A percentile compares a stretch with the other conserved stretches of the same genome.
Conservation (phyloP, 2,888 invertebrate genomes). For the Myopa tessellatipennis region DNA sequence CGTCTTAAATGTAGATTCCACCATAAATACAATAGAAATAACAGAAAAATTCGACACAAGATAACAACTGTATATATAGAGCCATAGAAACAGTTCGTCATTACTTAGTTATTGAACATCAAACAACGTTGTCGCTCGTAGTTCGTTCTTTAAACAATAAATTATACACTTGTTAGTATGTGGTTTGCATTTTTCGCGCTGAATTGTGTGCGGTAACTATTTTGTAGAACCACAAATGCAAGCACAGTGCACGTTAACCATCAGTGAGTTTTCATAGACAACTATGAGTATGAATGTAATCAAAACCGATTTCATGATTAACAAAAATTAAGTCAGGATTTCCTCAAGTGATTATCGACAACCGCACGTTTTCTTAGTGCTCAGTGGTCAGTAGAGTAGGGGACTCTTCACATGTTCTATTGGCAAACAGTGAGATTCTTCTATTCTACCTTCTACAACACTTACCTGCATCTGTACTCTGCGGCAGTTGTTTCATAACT, state of each 20-base stretch:
- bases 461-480: slow-evolving; percentile 12
- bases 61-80: slow-evolving; percentile 44
- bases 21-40: background rate
- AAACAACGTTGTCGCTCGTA: slow-evolving; percentile 29
- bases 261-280: background rate
- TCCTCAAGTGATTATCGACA: background rate
- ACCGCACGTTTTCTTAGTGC: slow-evolving; percentile 38
- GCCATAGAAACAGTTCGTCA: slow-evolving; percentile 49
- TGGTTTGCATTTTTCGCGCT: background rate
- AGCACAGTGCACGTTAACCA: background rate
- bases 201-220: background rate
- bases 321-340: background rate
- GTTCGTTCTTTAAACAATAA: slow-evolving; percentile 5
- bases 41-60: slow-evolving; percentile 9
- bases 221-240: background rate
- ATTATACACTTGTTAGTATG: background rate
- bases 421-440: slow-evolving; percentile 50
- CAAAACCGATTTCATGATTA: background rate
- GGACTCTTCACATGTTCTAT: slow-evolving; percentile 47
- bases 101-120: slow-evolving; percentile 49
- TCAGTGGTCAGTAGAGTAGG: slow-evolving; percentile 50
- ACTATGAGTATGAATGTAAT: background rate
- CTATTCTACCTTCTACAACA: slow-evolving; percentile 49
- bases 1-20: background rate
- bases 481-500: no score